Base-by-base conservation (phyloP, 2,113 vertebrate genomes). In the Papio anubis region DNA sequence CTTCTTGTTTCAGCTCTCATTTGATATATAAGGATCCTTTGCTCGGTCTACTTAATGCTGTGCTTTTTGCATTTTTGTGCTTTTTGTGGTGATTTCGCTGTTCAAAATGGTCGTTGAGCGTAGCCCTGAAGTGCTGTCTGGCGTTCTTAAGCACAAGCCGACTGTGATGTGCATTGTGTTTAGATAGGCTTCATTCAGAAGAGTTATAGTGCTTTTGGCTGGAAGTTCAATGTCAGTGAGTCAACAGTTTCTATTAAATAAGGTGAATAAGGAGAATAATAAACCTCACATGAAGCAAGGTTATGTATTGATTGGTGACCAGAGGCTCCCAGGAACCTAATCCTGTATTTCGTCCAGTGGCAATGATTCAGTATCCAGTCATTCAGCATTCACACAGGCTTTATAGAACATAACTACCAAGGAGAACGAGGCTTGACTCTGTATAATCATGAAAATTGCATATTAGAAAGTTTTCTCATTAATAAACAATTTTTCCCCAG, bases 401-500 rank as follows among this genome's bases (percentile, higher is more conserved):
- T 35, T 38, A 2, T 17, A 52, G 73, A 66, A 45, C 7, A 3
- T 21, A 61, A 17, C 70, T 21, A 12, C 21, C 2, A 2, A 20
- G 5, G 81, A 72, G 45, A 75, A 20, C 0, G 5, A 80, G 85
- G 72, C 40, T 17, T n/a, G 40, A 25, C 72, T 57, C 0, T 79
- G 23, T 59, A 8, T 64, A 21, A 38, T 35, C 16, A 20, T 66
- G 83, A 91, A 95, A 81, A 50, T 2, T 35, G 45, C 6, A 3
- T 52, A n/a, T 79, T 76, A 57, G 55, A 59, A 43, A 57, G 11
- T 43, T 48, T 93, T 82, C 76, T 96, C 80, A 45, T 52, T 66
- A 30, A 45, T 85, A 55, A 90, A 27, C n/a, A 32, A 66, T 48
- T 88, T 61, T 85, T 85, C 93, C 97, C 92, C 96, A 99, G 99